A percentile compares a stretch with the other conserved stretches of the same genome.
Evolutionary conservation across 2,888 invertebrate genomes (phyloP).

Genomic region (Callosobruchus maculatus): DNA sequence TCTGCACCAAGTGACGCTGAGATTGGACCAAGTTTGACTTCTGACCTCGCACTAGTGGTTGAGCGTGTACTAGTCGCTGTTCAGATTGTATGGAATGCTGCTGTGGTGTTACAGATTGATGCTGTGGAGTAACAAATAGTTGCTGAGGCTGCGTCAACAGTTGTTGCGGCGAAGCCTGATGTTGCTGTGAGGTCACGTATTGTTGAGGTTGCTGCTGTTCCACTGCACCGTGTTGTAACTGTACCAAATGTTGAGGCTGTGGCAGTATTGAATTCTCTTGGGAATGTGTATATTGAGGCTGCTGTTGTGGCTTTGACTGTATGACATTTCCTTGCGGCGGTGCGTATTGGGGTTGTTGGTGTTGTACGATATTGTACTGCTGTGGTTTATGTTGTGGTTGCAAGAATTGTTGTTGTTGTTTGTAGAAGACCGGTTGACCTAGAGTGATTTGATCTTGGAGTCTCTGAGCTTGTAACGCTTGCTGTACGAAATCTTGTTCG

Average conservation of each 20-base stretch:
- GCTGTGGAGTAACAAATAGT: background rate
- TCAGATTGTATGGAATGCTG: background rate
- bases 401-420: background rate
- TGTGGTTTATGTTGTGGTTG: background rate
- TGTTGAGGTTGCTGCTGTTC: background rate
- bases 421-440: constrained; percentile 24
- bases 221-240: too few relatives aligned
- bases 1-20: constrained; percentile 9
- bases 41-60: background rate
- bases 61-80: background rate
- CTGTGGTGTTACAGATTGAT: background rate
- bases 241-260: background rate
- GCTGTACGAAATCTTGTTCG: constrained; percentile 46
- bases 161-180: background rate
- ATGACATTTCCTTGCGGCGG: too few relatives aligned
- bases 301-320: too few relatives aligned
- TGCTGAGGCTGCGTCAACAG: too few relatives aligned
- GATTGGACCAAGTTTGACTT: constrained; percentile 3
- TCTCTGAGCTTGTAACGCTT: constrained; percentile 46
- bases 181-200: background rate
- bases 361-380: background rate
- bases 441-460: constrained; percentile 39
- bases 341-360: too few relatives aligned
- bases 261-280: background rate
- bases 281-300: background rate